These are phyloP conservation scores for Gryllus longicercus DNA, from an alignment of 2,888 invertebrate genomes.

Conservation along the genomic window DNA sequence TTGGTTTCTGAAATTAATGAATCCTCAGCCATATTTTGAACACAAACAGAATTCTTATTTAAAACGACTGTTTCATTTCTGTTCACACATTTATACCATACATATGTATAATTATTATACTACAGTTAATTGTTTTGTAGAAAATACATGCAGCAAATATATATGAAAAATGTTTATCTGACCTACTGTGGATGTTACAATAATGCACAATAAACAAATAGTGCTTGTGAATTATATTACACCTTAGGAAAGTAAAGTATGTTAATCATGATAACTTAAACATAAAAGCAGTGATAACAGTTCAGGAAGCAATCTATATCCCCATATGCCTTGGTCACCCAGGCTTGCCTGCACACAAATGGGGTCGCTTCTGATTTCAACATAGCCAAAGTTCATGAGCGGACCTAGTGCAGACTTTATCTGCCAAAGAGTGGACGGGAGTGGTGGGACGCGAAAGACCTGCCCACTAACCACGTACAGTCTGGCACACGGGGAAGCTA, in stretches of 20 bases:
- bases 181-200: conserved; percentile 31
- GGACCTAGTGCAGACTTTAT: background rate
- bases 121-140: conserved; percentile 32
- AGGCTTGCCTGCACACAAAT: conserved; percentile 4
- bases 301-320: conserved; percentile 28
- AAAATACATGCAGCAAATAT: conserved; percentile 34
- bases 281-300: background rate
- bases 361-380: conserved; percentile 20
- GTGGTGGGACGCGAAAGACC: background rate
- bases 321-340: conserved; percentile 25
- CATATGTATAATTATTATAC: conserved; percentile 31
- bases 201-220: conserved; percentile 30
- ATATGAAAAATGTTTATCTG: conserved; percentile 31
- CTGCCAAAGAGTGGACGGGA: background rate
- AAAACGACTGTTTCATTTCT: conserved; percentile 20
- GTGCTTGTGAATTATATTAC: conserved; percentile 32
- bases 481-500: background rate
- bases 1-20: conserved; percentile 21
- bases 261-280: conserved; percentile 24
- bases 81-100: conserved; percentile 28
- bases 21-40: conserved; percentile 22
- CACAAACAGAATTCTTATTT: background rate
- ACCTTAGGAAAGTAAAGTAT: conserved; percentile 30
- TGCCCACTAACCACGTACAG: background rate
- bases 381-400: background rate